Conservation (phyloP, 2,888 invertebrate genomes). For the Belgica antarctica region DNA sequence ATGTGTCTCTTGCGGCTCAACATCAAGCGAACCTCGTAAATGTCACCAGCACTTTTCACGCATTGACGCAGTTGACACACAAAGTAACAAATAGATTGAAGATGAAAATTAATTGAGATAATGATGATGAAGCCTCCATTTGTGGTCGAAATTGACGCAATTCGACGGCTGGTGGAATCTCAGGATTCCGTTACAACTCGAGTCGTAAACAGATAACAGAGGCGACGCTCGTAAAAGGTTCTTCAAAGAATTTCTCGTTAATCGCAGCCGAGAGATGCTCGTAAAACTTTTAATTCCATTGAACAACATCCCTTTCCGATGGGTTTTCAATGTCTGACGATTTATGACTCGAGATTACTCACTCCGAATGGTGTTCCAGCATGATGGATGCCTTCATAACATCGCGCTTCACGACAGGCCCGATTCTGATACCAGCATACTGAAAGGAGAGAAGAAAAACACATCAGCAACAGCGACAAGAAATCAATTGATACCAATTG, state of each 20-base stretch:
- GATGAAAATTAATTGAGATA: background rate
- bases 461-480: slow-evolving; percentile 1
- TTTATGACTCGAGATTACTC: slow-evolving; percentile 54
- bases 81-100: background rate
- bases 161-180: no score
- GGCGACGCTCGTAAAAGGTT: background rate
- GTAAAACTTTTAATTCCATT: slow-evolving; percentile 5
- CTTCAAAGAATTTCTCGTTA: no score
- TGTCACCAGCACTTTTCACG: background rate
- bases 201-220: slow-evolving; percentile 12
- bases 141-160: background rate
- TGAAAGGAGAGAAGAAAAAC: slow-evolving; percentile 53
- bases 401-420: slow-evolving; percentile 98
- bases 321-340: slow-evolving; percentile 16
- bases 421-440: slow-evolving; percentile 98
- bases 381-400: slow-evolving; percentile 99
- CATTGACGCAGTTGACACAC: background rate
- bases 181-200: no score
- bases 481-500: slow-evolving; percentile 17
- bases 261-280: no score
- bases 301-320: slow-evolving; percentile 4
- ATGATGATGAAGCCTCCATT: background rate
- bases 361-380: slow-evolving; percentile 97
- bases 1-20: background rate
- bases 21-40: slow-evolving; percentile 3